Evolutionary conservation across 2,113 vertebrate species (phyloP).

Genomic region (Pleuronectes platessa): DNA sequence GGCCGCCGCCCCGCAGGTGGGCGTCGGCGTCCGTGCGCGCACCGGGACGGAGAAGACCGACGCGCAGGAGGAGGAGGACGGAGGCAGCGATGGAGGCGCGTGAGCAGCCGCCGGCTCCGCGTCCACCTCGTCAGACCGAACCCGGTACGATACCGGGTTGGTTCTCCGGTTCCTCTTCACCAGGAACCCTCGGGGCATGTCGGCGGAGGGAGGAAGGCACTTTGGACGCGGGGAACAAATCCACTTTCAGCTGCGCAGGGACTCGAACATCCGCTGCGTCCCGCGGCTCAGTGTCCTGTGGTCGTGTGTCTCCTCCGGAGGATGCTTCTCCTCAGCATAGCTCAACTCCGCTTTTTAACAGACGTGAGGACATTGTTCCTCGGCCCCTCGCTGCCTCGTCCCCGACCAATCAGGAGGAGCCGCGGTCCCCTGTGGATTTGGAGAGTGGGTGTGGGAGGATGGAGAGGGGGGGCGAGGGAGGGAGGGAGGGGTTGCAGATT

Average conservation of each 20-base stretch:
- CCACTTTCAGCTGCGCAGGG: slow-evolving; percentile 43
- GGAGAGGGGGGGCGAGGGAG: slow-evolving; percentile 58
- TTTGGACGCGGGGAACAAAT: slow-evolving; percentile 44
- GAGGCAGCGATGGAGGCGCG: background rate
- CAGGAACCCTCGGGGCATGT: slow-evolving; percentile 92
- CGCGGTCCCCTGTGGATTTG: slow-evolving; percentile 73
- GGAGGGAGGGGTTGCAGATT: slow-evolving; percentile 74
- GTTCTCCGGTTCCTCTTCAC: slow-evolving; percentile 89
- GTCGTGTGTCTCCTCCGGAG: slow-evolving; percentile 3
- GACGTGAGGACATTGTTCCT: slow-evolving; percentile 85
- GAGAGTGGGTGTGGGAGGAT: slow-evolving; percentile 77
- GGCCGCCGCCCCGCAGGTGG: slow-evolving; percentile 59
- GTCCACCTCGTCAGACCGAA: slow-evolving; percentile 83
- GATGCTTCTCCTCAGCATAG: slow-evolving; percentile 68
- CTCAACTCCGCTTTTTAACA: slow-evolving; percentile 86
- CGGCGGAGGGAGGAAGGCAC: slow-evolving; percentile 72
- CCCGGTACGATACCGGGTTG: slow-evolving; percentile 88
- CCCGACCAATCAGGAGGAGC: slow-evolving; percentile 85
- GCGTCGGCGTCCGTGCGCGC: slow-evolving; percentile 64
- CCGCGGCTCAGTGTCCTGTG: background rate
- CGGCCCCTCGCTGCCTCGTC: slow-evolving; percentile 80
- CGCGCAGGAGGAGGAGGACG: slow-evolving; percentile 19
- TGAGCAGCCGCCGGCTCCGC: slow-evolving; percentile 46
- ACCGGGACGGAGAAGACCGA: slow-evolving; percentile 30
- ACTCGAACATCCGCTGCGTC: slow-evolving; percentile 51